Conservation (phyloP, 2,797 vertebrate species). For the Margarornis squamiger region DNA sequence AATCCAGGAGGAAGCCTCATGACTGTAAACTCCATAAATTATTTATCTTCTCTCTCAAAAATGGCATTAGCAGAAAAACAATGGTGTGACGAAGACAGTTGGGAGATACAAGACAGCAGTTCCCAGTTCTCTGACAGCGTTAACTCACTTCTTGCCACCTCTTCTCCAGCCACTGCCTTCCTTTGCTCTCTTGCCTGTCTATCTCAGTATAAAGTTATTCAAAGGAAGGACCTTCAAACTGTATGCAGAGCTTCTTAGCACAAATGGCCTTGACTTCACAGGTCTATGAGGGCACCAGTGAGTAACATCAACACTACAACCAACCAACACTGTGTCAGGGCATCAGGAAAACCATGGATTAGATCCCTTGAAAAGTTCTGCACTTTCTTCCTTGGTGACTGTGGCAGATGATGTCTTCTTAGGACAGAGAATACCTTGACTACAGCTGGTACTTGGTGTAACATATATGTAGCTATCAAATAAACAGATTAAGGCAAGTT, state of each 20-base stretch:
- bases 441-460: neutral
- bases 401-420: neutral
- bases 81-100: rapidly evolving
- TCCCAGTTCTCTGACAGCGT: neutral
- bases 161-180: neutral
- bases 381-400: neutral
- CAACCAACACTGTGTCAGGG: neutral
- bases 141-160: neutral
- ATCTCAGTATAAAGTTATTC: neutral
- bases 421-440: neutral
- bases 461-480: neutral
- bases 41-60: neutral
- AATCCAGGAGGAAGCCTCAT: neutral
- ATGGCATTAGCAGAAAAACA: neutral
- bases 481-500: neutral
- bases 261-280: neutral
- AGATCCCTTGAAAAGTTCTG: neutral
- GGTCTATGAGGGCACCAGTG: neutral
- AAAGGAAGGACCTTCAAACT: neutral
- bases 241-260: neutral
- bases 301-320: neutral
- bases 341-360: neutral
- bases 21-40: neutral
- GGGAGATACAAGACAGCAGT: neutral
- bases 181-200: neutral